Base-by-base conservation (phyloP, 2,888 invertebrate species). In the Zygogramma bicolorata region DNA sequence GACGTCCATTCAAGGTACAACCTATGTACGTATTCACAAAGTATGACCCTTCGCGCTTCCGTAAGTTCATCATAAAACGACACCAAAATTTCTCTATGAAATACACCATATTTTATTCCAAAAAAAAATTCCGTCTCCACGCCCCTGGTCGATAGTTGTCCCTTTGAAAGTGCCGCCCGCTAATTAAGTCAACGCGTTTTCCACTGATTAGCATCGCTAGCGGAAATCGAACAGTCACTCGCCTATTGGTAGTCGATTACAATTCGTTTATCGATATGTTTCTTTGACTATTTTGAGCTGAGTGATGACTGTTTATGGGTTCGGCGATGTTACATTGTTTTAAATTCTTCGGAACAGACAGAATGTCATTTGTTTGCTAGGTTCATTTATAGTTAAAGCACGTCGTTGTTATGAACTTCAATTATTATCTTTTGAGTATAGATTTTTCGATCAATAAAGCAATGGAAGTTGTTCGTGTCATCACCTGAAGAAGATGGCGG, bases 121-220 rank as follows among this genome's bases (percentile, higher is more conserved):
- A n/a, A n/a, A n/a, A n/a, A n/a, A n/a, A n/a, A n/a, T 42, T 15
- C 7, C 15, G n/a, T 0, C 7, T 15, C 25, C 25, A 53, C 53
- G 53, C 53, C n/a, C 27, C 53, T 53, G 53, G 13, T 1, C 13
- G 53, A 53, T 53, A 25, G 25, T n/a, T 22, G 5, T 4, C n/a
- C 53, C 27, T 53, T 53, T 53, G 53, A 53, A 53, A 53, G 20
- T 53, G 53, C 53, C 53, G 53, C 53, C 5, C 5, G 1, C 53
- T 81, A 82, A 84, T 84, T 84, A 83, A 82, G 75, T 77, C 71
- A 40, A 31, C 62, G 67, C 70, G 60, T 73, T 75, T 75, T 68
- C 65, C 71, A 66, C 57, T 76, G 76, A 78, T 78, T 75, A 74
- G 59, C 60, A 78, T 78, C 79, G 70, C 60, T 63, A 72, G 69